phyloP scores from a whole-genome alignment of 2,888 invertebrate genomes.

The Sclerodermus sp. region DNA sequence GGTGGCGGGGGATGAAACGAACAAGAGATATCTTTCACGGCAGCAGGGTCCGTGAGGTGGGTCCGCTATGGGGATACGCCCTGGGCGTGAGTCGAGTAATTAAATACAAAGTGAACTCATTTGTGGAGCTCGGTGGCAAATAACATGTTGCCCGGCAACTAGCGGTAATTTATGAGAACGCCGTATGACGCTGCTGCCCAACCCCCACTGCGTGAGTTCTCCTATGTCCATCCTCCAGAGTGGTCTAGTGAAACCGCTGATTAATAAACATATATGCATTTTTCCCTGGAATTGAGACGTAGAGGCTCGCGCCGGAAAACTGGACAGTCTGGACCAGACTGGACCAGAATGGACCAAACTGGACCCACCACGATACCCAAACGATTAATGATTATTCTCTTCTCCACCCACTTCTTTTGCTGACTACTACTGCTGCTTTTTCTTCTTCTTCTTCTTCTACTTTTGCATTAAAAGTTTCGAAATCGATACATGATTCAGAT shows the following conservation, averaged over 20 bases:
- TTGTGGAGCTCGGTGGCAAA: slow-evolving; percentile 53
- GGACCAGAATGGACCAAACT: background rate
- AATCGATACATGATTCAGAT: too few species aligned
- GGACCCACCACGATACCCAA: background rate
- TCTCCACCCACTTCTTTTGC: slow-evolving; percentile 1
- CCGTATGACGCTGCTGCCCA: background rate
- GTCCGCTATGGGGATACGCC: slow-evolving; percentile 39
- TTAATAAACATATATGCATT: too few species aligned
- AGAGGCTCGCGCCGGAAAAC: background rate
- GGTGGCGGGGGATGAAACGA: background rate
- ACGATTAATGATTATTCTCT: background rate
- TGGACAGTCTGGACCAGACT: background rate
- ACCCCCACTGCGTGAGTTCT: too few species aligned
- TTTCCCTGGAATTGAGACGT: background rate
- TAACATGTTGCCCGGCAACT: slow-evolving; percentile 50
- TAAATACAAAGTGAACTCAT: slow-evolving; percentile 56
- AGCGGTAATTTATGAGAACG: slow-evolving; percentile 48
- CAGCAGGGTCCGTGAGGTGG: slow-evolving; percentile 22
- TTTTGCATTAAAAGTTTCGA: too few species aligned
- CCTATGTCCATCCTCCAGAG: too few species aligned
- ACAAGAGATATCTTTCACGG: slow-evolving; percentile 15
- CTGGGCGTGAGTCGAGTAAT: slow-evolving; percentile 55
- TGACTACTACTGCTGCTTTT: background rate
- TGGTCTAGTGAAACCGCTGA: too few species aligned
- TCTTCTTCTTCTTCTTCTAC: slow-evolving; percentile 4